Base-by-base conservation (phyloP, 2,797 vertebrate genomes). In the Chaetodon trifasciatus region DNA sequence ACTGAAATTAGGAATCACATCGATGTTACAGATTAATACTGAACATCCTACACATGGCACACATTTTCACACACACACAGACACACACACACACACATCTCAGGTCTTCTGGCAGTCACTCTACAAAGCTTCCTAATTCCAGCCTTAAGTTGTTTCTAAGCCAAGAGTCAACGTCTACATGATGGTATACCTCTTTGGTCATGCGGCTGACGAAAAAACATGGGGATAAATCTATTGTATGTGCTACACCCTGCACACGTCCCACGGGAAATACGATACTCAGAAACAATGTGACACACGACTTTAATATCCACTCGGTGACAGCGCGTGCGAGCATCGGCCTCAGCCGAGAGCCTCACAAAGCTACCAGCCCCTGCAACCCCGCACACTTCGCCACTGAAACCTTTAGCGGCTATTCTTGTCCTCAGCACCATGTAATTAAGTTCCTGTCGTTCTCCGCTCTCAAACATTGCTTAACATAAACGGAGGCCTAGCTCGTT, bases 401-500 rank as follows among this genome's bases (percentile, higher is more conserved):
- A 91, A 86, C 82, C 82, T 84, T 91, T 44, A 49, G 76, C 60
- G 47, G 79, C 85, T 91, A 84, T 88, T 92, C 89, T 86, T 56
- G 76, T 93, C 86, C 66, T 74, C 63, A 13, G 79, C 80, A 63
- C 78, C 78, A 60, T 86, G 90, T 93, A 93, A 95, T 95, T 95
- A 92, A 88, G 87, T 86, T 92, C 83, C 89, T 88, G 89, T 93
- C 88, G 44, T 88, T 81, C 88, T 86, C 76, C 44, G 46, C 84
- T 90, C 80, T 90, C 76, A 79, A 84, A 91, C 86, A 57, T 87
- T 88, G 91, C 87, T 92, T 84, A 93, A 90, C 90, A 93, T 87
- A 88, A 93, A 92, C 84, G 58, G 65, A 88, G 90, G 82, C 81
- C 83, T n/a, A 6, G 86, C 74, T 91, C 75, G 82, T 93, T 93